phyloP scores from a whole-genome alignment of 1,140 invertebrate genomes.

The Saccostrea echinata region DNA sequence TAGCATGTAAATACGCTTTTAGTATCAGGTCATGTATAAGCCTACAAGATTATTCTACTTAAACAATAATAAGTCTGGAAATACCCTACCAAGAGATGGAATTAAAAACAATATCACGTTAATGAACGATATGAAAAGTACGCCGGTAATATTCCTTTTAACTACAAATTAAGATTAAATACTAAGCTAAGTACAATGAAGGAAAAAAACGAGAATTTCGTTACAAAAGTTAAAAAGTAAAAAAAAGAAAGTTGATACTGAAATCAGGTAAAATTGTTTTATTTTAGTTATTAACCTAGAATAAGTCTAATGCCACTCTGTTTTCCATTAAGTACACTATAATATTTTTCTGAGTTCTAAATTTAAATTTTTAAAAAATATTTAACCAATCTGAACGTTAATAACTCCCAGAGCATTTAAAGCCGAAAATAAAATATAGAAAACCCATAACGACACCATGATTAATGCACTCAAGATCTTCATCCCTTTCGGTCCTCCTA shows the following conservation, averaged over 20 bases:
- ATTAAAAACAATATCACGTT: background rate
- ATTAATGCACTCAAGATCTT: conserved; percentile 79
- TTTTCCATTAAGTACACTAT: background rate
- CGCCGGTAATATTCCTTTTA: background rate
- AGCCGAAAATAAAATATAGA: conserved; percentile 82
- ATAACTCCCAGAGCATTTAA: conserved; percentile 80
- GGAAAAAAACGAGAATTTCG: too few relatives aligned
- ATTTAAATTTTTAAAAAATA: background rate
- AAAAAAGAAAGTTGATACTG: too few relatives aligned
- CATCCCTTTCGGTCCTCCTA: conserved; percentile 82
- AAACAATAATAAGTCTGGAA: background rate
- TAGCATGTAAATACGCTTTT: background rate
- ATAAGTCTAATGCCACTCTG: background rate
- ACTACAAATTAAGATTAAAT: background rate
- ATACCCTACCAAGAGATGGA: background rate
- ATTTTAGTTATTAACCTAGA: background rate
- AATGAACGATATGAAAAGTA: background rate
- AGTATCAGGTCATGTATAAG: background rate
- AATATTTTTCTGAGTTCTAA: background rate
- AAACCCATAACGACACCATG: conserved; percentile 82
- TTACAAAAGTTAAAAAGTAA: too few relatives aligned
- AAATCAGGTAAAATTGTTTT: too few relatives aligned
- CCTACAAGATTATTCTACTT: background rate
- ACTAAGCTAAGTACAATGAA: background rate
- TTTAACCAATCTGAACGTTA: conserved; percentile 43